These are phyloP conservation scores for Falco novaeseelandiae DNA, from an alignment of 2,797 vertebrate species.

Conservation along the genomic window DNA sequence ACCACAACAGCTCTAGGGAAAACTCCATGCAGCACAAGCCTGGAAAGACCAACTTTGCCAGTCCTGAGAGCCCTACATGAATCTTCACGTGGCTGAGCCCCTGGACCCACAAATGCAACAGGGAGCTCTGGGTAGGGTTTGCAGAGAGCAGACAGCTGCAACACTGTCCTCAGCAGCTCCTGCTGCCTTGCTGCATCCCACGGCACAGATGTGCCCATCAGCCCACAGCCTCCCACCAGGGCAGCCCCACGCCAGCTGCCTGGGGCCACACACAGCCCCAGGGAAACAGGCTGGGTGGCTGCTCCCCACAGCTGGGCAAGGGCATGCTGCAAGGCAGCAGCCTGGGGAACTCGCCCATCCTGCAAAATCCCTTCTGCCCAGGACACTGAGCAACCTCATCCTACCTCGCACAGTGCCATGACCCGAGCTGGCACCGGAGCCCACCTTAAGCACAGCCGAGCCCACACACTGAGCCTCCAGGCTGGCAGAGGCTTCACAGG, in stretches of 20 bases:
- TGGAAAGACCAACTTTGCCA: neutral
- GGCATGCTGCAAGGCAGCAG: rapidly evolving
- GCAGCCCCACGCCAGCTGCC: neutral
- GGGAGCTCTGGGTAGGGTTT: neutral
- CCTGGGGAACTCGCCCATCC: neutral
- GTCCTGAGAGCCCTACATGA: neutral
- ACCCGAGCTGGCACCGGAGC: neutral
- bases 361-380: neutral
- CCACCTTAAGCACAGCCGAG: neutral
- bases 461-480: neutral
- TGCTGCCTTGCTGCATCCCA: neutral
- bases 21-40: neutral
- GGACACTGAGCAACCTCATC: rapidly evolving
- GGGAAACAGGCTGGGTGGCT: neutral
- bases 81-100: rapidly evolving
- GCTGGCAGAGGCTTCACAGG: neutral
- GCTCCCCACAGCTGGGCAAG: neutral
- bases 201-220: neutral
- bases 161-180: neutral
- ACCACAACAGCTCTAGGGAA: neutral
- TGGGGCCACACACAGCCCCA: neutral
- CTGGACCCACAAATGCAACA: rapidly evolving
- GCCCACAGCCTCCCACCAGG: neutral
- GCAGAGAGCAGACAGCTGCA: rapidly evolving
- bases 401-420: rapidly evolving